Base-by-base conservation (phyloP, 2,888 invertebrate species). In the Pseudoips prasinana region DNA sequence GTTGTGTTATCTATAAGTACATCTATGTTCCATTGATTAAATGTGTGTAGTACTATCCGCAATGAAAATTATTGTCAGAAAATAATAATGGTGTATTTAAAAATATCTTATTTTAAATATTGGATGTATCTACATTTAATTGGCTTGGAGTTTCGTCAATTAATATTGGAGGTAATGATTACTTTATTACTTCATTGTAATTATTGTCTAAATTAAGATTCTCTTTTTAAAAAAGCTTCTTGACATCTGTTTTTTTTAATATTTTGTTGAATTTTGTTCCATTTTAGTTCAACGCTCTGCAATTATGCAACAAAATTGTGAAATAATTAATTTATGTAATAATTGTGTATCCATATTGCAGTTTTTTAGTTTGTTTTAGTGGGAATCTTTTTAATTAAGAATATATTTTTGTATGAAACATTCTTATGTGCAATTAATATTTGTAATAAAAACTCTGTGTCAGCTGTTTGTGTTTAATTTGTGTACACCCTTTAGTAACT, bases 331-430 rank as follows among this genome's bases (percentile, higher is more conserved):
- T 54, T 52, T 51, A 38, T 57, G 44, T 49, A 46, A 48, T 46
- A 36, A 37, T 46, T 38, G 52, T 43, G 45, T 57, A 60, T 65
- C 62, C 69, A 52, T 73, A 64, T 71, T 65, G 56, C 68, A 63
- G 64, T 77, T 81, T 84, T 85, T 55, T 78, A 82, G 62, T 81
- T 80, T 81, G 70, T 82, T 85, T 85, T 86, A 79, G 64, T 78
- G 73, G 72, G 71, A 75, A 73, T 74, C 58, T 78, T 85, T 87
- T 84, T 80, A 83, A 80, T 82, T 87, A 80, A 80, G 79, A 79
- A 78, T 80, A 82, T 88, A 88, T 88, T 88, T 88, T 88, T 88
- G 80, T 88, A 88, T 84, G 81, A 73, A 79, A 80, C 70, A 72
- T 84, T 81, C 80, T 84, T 84, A 85, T 77, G 84, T 88, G 86